These are phyloP conservation scores for Sminthurinus aureus DNA, from an alignment of 2,888 invertebrate genomes.

Conservation along the genomic window DNA sequence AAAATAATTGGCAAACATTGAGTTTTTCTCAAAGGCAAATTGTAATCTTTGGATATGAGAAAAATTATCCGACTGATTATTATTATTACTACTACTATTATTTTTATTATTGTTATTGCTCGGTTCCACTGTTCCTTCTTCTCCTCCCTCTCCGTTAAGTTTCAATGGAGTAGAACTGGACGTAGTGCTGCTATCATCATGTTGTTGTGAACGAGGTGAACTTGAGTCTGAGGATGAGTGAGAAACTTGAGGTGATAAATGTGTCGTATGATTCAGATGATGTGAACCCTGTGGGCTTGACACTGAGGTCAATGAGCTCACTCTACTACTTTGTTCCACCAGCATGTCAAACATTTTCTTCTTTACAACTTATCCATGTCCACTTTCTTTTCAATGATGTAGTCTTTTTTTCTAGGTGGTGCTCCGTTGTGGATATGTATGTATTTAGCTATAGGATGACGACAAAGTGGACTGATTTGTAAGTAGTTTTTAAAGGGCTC, in stretches of 20 bases:
- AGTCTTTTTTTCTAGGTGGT: not conserved
- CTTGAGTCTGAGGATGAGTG: slow-evolving; percentile 19
- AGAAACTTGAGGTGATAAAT: slow-evolving; percentile 27
- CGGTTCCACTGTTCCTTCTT: not conserved
- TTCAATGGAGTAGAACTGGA: slow-evolving; percentile 38
- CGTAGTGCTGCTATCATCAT: slow-evolving; percentile 27
- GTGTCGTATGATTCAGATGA: slow-evolving; percentile 31
- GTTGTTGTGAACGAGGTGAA: slow-evolving; percentile 3
- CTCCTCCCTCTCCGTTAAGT: not conserved
- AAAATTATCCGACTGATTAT: slow-evolving; percentile 22
- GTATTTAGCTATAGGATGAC: not conserved
- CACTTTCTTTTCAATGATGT: not conserved
- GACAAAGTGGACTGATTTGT: too few relatives aligned
- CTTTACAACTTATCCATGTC: not conserved
- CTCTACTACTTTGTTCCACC: slow-evolving; percentile 36
- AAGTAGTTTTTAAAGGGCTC: not conserved
- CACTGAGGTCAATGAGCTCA: slow-evolving; percentile 32
- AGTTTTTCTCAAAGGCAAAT: slow-evolving; percentile 51
- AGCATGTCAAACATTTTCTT: slow-evolving; percentile 25
- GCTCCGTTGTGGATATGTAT: too few relatives aligned
- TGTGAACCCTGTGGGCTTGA: slow-evolving; percentile 30
- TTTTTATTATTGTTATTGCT: not conserved
- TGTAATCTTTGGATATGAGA: slow-evolving; percentile 56
- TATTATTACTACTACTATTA: not conserved
- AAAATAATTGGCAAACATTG: slow-evolving; percentile 45